Percentiles rank a stretch among this genome's conserved stretches.
phyloP scores from a whole-genome alignment of 2,888 invertebrate genomes.

The Ochropleura plecta region DNA sequence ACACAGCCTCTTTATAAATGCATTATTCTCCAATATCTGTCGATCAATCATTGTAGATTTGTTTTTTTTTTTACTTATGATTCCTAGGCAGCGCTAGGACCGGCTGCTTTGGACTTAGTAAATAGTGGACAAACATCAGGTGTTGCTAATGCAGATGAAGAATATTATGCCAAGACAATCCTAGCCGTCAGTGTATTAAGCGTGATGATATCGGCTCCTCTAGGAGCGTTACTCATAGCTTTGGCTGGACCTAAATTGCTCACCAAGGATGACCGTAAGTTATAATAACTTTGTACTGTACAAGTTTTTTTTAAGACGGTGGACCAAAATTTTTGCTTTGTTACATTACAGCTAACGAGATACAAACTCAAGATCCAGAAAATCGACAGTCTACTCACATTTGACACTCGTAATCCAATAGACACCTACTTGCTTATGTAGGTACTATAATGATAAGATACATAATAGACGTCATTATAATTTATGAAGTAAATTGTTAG shows the following conservation, averaged over 20 bases:
- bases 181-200: slow-evolving; percentile 93
- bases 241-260: slow-evolving; percentile 92
- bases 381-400: slow-evolving; percentile 51
- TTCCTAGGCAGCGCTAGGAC: slow-evolving; percentile 93
- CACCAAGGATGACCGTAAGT: slow-evolving; percentile 73
- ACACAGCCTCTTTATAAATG: slow-evolving; percentile 45
- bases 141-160: slow-evolving; percentile 78
- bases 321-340: not conserved
- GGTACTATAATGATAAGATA: not conserved
- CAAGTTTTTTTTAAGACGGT: not conserved
- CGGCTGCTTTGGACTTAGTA: slow-evolving; percentile 91
- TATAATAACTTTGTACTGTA: not conserved
- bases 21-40: not conserved
- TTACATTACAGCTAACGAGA: slow-evolving; percentile 48
- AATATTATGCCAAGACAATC: slow-evolving; percentile 91
- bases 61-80: not conserved
- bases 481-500: not conserved
- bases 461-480: not conserved
- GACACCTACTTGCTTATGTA: not conserved
- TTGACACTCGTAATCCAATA: slow-evolving; percentile 18
- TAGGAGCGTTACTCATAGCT: slow-evolving; percentile 93
- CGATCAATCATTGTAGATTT: not conserved
- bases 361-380: slow-evolving; percentile 49
- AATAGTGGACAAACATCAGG: slow-evolving; percentile 83
- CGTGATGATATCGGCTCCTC: slow-evolving; percentile 93